These are phyloP conservation scores for Parotocinclus haroldoi DNA, from an alignment of 2,797 vertebrate genomes.

Conservation along the genomic window DNA sequence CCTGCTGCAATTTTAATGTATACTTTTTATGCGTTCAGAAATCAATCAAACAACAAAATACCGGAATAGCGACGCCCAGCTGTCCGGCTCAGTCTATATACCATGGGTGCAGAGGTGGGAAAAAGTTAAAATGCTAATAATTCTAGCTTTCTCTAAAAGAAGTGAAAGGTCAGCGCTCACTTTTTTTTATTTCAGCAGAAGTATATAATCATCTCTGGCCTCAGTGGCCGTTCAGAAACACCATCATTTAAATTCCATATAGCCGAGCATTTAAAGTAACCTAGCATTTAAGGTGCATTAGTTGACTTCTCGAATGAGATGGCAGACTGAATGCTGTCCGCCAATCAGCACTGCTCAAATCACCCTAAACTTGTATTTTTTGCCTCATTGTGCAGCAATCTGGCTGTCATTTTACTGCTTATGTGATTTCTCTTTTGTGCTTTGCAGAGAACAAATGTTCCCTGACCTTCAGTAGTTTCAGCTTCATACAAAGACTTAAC, in stretches of 20 bases:
- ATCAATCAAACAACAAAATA: conserved; percentile 9
- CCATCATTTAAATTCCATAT: conserved; percentile 5
- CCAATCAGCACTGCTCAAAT: conserved; percentile 14
- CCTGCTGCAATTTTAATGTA: conserved; percentile 2
- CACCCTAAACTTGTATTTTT: conserved; percentile 17
- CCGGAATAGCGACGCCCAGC: conserved; percentile 9
- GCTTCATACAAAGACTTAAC: too few species aligned
- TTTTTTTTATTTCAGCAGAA: conserved; percentile 4
- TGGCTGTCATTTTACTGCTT: conserved; percentile 15
- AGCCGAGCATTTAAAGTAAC: conserved; percentile 14
- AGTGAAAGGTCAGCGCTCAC: not conserved
- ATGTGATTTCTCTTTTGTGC: not conserved
- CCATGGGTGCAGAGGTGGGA: not conserved
- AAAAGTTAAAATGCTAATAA: not conserved
- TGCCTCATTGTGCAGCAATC: not conserved
- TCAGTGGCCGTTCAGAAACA: conserved; percentile 9
- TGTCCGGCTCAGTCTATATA: not conserved
- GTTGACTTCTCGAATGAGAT: conserved; percentile 3
- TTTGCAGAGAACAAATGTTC: not conserved
- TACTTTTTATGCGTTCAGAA: not conserved
- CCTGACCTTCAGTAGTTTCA: not conserved
- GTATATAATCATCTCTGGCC: conserved; percentile 14
- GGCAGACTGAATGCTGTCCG: conserved; percentile 17
- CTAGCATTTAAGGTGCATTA: conserved; percentile 39
- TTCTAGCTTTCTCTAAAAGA: too few species aligned